Conservation (phyloP, 1,140 invertebrate genomes). For the Catajapyx aquilonaris region DNA sequence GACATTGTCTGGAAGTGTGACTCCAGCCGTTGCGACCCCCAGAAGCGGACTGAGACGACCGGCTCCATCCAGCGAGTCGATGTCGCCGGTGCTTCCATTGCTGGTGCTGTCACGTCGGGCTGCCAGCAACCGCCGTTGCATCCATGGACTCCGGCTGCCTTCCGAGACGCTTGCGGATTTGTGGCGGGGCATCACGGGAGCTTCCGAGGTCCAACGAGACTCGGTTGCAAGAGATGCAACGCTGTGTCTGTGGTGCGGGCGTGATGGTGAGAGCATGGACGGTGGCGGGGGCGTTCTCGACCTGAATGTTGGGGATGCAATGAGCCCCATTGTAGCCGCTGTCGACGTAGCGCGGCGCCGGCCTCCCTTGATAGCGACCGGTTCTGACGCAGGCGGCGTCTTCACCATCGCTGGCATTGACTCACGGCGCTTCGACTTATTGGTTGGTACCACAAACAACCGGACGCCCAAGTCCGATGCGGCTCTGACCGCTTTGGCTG, state of each 20-base stretch:
- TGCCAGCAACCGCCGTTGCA: conserved; percentile 23
- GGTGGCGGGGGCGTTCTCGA: neutral
- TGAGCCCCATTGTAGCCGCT: too few relatives aligned
- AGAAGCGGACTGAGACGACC: conserved; percentile 2
- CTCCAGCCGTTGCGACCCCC: conserved; percentile 10
- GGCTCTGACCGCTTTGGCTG: conserved; percentile 39
- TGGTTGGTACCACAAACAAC: neutral
- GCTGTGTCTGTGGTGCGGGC: too few relatives aligned
- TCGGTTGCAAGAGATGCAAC: neutral
- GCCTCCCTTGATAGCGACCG: neutral
- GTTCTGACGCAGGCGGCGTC: neutral
- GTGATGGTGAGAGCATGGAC: neutral
- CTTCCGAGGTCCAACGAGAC: too few relatives aligned
- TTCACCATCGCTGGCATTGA: neutral
- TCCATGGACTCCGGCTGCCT: conserved; percentile 23
- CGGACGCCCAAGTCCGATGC: too few relatives aligned
- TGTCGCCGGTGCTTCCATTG: conserved; percentile 17
- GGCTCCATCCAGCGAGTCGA: conserved; percentile 5
- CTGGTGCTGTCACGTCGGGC: conserved; percentile 1
- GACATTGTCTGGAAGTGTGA: conserved; percentile 35
- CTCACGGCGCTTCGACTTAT: too few relatives aligned
- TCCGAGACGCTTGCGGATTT: conserved; percentile 5
- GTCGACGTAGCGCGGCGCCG: too few relatives aligned
- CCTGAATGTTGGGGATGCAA: neutral
- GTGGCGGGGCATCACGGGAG: neutral